A percentile compares a stretch with the other conserved stretches of the same genome.
phyloP scores from a whole-genome alignment of 1,140 invertebrate species.

The Drosophila orosa region DNA sequence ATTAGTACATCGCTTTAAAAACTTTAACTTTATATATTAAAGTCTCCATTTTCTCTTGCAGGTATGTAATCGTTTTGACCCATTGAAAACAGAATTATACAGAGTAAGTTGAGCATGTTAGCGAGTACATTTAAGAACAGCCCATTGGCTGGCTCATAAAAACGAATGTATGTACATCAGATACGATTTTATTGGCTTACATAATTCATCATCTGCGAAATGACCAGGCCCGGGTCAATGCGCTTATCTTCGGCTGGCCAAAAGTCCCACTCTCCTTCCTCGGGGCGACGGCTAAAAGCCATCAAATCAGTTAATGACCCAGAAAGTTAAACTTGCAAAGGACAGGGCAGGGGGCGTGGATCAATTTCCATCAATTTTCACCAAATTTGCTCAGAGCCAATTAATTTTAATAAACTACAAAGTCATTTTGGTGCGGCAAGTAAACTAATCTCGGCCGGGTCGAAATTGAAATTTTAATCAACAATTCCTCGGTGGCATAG shows the following conservation, averaged over 20 bases:
- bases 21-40: background rate
- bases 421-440: slow-evolving; percentile 56
- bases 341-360: slow-evolving; percentile 10
- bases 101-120: slow-evolving; percentile 29
- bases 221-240: slow-evolving; percentile 32
- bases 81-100: slow-evolving; percentile 2
- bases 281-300: slow-evolving; percentile 35
- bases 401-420: slow-evolving; percentile 78
- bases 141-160: slow-evolving; percentile 5
- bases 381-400: slow-evolving; percentile 57
- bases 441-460: slow-evolving; percentile 59
- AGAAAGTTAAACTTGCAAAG: slow-evolving; percentile 52
- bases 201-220: slow-evolving; percentile 46
- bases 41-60: slow-evolving; percentile 31
- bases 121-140: slow-evolving; percentile 16
- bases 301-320: slow-evolving; percentile 76
- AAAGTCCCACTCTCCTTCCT: slow-evolving; percentile 4
- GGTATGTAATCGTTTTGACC: slow-evolving; percentile 36
- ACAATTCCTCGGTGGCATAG: slow-evolving; percentile 46
- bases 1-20: too few species aligned
- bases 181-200: slow-evolving; percentile 45
- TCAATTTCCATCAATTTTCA: slow-evolving; percentile 62
- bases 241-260: slow-evolving; percentile 36
- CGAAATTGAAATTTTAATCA: slow-evolving; percentile 79
- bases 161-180: slow-evolving; percentile 27